Conservation (phyloP, 2,113 vertebrate species). For the Pelecanus crispus region DNA sequence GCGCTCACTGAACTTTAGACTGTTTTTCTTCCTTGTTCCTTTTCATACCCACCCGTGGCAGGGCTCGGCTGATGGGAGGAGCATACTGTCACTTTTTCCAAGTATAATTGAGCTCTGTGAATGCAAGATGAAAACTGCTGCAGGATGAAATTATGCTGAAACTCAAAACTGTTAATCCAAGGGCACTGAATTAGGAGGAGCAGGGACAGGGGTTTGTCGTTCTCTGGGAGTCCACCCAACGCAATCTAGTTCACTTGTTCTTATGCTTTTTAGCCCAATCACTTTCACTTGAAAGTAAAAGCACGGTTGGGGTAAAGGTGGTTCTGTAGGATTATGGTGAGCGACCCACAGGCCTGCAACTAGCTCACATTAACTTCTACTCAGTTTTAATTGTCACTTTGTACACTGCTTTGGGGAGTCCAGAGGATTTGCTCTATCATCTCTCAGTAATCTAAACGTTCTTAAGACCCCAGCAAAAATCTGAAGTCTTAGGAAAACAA, state of each 20-base stretch:
- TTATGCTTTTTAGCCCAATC: not conserved
- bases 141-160: not conserved
- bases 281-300: not conserved
- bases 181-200: not conserved
- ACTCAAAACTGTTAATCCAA: not conserved
- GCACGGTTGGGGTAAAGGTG: not conserved
- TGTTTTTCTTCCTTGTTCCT: not conserved
- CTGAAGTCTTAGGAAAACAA: not conserved
- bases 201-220: not conserved
- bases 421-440: not conserved
- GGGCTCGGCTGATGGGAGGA: not conserved
- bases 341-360: not conserved
- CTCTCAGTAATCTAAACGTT: not conserved
- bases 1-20: not conserved
- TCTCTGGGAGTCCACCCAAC: not conserved
- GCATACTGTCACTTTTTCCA: not conserved
- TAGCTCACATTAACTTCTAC: not conserved
- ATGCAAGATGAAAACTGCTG: not conserved
- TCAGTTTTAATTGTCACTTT: not conserved
- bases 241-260: not conserved
- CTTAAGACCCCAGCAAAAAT: not conserved
- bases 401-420: not conserved
- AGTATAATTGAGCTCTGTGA: not conserved
- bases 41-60: not conserved
- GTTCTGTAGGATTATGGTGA: rapidly evolving